A percentile compares a stretch with the other conserved stretches of the same genome.
These are phyloP conservation scores for Phylloscopus trochilus DNA, from an alignment of 2,113 vertebrate species.

Conservation along the genomic window DNA sequence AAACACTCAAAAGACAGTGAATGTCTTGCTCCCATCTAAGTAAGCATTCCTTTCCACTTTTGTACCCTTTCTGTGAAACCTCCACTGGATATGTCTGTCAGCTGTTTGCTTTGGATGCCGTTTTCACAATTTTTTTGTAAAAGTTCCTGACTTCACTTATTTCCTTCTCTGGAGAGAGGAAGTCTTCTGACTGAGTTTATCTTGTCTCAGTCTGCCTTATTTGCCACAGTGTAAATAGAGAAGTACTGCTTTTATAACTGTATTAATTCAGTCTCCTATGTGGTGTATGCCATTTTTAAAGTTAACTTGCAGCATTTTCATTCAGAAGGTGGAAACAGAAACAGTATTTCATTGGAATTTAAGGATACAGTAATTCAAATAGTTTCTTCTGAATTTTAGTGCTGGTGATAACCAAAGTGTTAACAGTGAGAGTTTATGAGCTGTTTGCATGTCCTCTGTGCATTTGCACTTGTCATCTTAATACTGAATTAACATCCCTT, in stretches of 20 bases:
- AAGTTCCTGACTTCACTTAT: background rate
- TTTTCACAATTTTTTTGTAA: background rate
- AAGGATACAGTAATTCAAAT: background rate
- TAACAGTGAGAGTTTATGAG: background rate
- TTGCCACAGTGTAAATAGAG: background rate
- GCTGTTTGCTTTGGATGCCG: background rate
- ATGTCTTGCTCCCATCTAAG: background rate
- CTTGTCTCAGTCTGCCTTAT: background rate
- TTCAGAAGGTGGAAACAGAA: background rate
- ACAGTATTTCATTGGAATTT: background rate
- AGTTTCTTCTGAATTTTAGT: background rate
- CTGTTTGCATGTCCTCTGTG: background rate
- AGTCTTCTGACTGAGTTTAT: background rate
- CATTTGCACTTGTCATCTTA: background rate
- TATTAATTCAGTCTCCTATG: background rate
- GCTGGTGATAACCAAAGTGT: background rate
- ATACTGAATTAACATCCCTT: background rate
- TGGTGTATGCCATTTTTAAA: background rate
- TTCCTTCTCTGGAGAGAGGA: background rate
- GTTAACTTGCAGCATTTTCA: background rate
- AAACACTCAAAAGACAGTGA: background rate
- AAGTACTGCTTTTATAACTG: background rate
- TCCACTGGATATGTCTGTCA: background rate
- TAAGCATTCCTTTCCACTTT: background rate
- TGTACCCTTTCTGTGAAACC: background rate